phyloP scores from a whole-genome alignment of 2,797 vertebrate species.

The Xiphorhynchus erythropygius region DNA sequence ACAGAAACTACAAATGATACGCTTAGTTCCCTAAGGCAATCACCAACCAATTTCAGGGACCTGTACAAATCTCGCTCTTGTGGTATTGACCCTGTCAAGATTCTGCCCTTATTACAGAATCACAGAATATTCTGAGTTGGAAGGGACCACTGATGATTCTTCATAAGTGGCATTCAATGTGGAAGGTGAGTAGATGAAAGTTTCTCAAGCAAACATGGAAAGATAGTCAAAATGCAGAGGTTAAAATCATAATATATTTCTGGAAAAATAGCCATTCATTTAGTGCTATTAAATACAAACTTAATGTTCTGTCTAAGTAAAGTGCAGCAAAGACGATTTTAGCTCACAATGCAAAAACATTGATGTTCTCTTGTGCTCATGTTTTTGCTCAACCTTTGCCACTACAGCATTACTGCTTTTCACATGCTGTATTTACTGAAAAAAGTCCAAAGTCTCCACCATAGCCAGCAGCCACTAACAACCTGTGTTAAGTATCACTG shows the following conservation, averaged over 20 bases:
- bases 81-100: not conserved
- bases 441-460: not conserved
- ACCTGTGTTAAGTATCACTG: not conserved
- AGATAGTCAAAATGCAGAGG: slow-evolving; percentile 29
- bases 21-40: not conserved
- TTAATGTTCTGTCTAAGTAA: slow-evolving; percentile 19
- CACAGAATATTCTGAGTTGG: not conserved
- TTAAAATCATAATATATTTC: slow-evolving; percentile 42
- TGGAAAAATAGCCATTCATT: slow-evolving; percentile 41
- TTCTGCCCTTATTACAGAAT: slow-evolving; percentile 10
- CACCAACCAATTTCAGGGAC: not conserved
- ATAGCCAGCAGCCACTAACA: not conserved
- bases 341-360: not conserved
- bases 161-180: not conserved
- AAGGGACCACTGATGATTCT: not conserved
- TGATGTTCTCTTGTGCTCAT: not conserved
- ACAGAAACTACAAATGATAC: not conserved
- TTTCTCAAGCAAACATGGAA: slow-evolving; percentile 24
- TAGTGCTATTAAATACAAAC: not conserved
- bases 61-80: not conserved
- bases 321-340: not conserved
- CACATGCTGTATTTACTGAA: not conserved
- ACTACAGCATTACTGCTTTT: not conserved
- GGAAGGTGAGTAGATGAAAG: not conserved
- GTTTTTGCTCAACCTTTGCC: not conserved